Evolutionary conservation across 2,888 invertebrate genomes (phyloP).

Genomic region (Nasonovia ribisnigri): DNA sequence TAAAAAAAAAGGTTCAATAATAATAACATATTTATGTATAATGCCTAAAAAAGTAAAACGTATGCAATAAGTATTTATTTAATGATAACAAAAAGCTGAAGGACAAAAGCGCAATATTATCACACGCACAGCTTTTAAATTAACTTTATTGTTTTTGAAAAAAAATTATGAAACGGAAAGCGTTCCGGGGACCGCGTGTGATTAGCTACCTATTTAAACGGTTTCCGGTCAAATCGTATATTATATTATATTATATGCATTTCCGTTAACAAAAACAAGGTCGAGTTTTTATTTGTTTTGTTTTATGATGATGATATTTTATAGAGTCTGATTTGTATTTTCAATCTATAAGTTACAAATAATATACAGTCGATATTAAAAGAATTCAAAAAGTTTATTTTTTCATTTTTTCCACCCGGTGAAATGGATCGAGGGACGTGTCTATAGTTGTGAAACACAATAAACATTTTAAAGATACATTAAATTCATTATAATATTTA

Average conservation of each 20-base stretch:
- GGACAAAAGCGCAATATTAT: not conserved
- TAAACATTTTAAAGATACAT: not conserved
- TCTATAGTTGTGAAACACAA: not conserved
- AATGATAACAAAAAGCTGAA: not conserved
- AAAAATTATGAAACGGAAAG: not conserved
- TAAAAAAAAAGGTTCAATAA: not conserved
- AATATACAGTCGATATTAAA: not conserved
- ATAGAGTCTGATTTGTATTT: not conserved
- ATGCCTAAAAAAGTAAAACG: not conserved
- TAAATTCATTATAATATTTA: not conserved
- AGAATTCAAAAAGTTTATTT: not conserved
- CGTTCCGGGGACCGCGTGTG: not conserved
- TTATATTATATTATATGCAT: not conserved
- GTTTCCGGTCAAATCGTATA: slow-evolving; percentile 8
- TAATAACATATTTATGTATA: not conserved
- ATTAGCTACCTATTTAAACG: slow-evolving; percentile 34
- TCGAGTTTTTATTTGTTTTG: slow-evolving; percentile 6
- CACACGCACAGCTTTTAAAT: not conserved
- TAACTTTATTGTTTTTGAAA: not conserved
- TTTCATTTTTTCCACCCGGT: not conserved
- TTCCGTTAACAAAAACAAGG: slow-evolving; percentile 28
- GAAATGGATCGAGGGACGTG: not conserved
- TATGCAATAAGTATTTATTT: not conserved
- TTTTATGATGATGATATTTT: not conserved
- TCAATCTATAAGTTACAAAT: not conserved